Base-by-base conservation (phyloP, 2,113 vertebrate species). In the Cricetomys ansorgei region DNA sequence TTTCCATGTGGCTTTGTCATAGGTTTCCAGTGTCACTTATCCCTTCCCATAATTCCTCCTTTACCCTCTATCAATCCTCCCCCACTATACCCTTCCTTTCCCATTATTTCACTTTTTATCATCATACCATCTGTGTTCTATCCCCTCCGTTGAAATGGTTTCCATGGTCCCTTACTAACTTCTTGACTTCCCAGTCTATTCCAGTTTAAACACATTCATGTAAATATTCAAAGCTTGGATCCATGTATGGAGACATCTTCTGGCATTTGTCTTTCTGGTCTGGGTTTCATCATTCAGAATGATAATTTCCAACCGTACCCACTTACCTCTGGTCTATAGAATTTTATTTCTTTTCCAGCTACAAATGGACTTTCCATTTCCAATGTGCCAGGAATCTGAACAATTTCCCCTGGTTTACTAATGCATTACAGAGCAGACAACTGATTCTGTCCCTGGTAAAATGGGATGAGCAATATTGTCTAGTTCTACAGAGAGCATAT, bases 31-130 rank as follows among this genome's bases (percentile, higher is more conserved):
- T 83, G 55, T 43, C 43, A 83, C 4, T 2, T 29, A 8, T 43
- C 25, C n/a, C 10, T 57, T 21, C 11, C 7, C n/a, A 1, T 29
- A 29, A 3, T 23, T 59, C 23, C 55, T 62, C 29, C n/a, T 40
- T 25, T 16, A 59, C 25, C 37, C 23, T 81, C 55, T 40, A 40
- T 15, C 57, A 27, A 37, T 81, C 1, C n/a, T 62, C 4, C 57
- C 79, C 23, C n/a, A 81, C n/a, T 59, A 27, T 15, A 27, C 13
- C 45, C 72, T 75, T 81, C 21, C 11, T 81, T 29, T 81, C 17
- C 37, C n/a, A 29, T 43, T 12, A 29, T 4, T 37, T 3, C 6
- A 3, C 23, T 4, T 43, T 43, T 0, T 62, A n/a, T 23, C 19
- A n/a, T 37, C 37, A 29, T 1, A 62, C 25, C 25, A 62, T 25